Conservation (phyloP, 2,888 invertebrate species). For the Hanleya hanleyi region DNA sequence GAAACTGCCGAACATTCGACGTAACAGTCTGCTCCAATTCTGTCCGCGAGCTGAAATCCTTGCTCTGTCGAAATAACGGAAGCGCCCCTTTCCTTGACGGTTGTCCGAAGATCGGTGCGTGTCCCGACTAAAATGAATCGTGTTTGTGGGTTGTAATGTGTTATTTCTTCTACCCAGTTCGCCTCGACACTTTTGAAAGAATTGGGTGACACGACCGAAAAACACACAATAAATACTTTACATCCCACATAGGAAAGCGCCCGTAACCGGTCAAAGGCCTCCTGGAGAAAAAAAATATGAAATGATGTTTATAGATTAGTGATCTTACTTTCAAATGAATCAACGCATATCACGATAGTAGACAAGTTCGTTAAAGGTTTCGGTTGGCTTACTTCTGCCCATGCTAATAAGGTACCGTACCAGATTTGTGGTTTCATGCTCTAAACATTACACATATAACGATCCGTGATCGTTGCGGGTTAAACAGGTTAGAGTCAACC, state of each 20-base stretch:
- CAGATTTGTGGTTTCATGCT: too few relatives aligned
- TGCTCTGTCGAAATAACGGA: conserved; percentile 35
- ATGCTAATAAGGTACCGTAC: too few relatives aligned
- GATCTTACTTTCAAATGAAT: too few relatives aligned
- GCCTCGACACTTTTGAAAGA: conserved; percentile 60
- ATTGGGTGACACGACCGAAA: conserved; percentile 58
- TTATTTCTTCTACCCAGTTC: conserved; percentile 65
- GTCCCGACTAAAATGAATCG: conserved; percentile 64
- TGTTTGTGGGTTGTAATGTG: conserved; percentile 55
- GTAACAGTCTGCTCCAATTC: conserved; percentile 49
- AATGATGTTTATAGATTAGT: too few relatives aligned
- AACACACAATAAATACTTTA: conserved; percentile 68
- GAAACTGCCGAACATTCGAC: conserved; percentile 61
- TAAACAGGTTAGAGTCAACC: too few relatives aligned
- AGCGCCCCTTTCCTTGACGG: conserved; percentile 48
- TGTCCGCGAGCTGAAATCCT: conserved; percentile 46
- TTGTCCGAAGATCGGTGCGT: conserved; percentile 59
- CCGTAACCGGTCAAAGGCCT: conserved; percentile 65
- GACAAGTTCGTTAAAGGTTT: too few relatives aligned
- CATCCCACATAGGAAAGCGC: conserved; percentile 66
- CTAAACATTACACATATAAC: too few relatives aligned
- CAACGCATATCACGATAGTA: too few relatives aligned
- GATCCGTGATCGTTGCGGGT: too few relatives aligned
- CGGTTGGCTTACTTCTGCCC: too few relatives aligned
- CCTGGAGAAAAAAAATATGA: conserved; percentile 49